These are phyloP conservation scores for Natator depressus DNA, from an alignment of 2,113 vertebrate genomes.

Conservation along the genomic window DNA sequence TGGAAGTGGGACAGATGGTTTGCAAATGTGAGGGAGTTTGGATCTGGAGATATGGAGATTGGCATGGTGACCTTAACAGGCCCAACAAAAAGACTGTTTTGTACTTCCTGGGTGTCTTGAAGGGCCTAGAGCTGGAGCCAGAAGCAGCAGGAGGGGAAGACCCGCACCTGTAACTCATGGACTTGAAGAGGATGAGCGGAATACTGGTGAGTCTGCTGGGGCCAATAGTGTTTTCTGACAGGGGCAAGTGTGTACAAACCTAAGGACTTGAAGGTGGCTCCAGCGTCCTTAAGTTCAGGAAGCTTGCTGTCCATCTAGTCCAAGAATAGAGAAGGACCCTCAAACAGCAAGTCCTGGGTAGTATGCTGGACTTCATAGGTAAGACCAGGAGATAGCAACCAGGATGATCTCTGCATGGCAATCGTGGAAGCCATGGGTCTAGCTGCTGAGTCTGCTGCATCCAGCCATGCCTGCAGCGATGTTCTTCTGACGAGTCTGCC, in stretches of 20 bases:
- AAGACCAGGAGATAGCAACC: not conserved
- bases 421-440: not conserved
- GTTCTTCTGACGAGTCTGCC: not conserved
- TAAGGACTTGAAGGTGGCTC: not conserved
- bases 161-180: not conserved
- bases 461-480: not conserved
- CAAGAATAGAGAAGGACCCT: not conserved
- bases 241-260: not conserved
- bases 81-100: not conserved
- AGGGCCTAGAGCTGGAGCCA: not conserved
- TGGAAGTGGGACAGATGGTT: too few species aligned
- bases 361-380: not conserved
- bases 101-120: not conserved
- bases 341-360: not conserved
- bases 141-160: not conserved
- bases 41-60: not conserved
- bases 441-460: not conserved
- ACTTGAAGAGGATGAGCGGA: not conserved
- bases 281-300: not conserved
- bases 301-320: not conserved
- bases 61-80: too few species aligned
- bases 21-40: not conserved
- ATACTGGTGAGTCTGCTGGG: not conserved
- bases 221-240: not conserved
- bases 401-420: not conserved